Evolutionary conservation across 2,888 invertebrate genomes (phyloP), one percentile per base, ranked within the genome.

Genomic region (Augochlorella aurata): DNA sequence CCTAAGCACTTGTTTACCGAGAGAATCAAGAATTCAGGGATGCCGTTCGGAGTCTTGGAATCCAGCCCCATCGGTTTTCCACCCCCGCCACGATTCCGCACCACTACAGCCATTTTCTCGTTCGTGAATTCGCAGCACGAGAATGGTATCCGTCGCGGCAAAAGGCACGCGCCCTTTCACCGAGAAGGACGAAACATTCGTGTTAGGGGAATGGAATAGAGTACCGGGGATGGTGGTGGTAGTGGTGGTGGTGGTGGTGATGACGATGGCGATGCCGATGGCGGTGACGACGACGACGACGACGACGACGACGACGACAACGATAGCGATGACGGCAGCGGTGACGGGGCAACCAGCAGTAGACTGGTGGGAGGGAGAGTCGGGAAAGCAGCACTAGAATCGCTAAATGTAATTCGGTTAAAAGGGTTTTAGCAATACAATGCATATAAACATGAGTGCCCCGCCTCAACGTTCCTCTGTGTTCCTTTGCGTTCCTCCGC

Each of bases 341-440:
- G 52, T 16, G 63, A n/a, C 9, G 44, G 50, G 73, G 49, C 65
- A 66, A 12, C 58, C 74, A 70, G 50, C 61, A 58, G 74, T 47
- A 80, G 66, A 70, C 81, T 70, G 10, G 7, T 44, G 14, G 73
- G 68, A 65, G 66, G 69, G 70, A 67, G 81, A 68, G 68, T 45
- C 49, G 61, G 79, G 86, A 81, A 90, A 90, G 84, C 90, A 90
- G 89, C 89, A 92, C 89, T 91, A 88, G 93, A 93, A 93, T 93
- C 91, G 91, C 93, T 92, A 92, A 93, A 93, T 93, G 93, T 93
- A 93, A 93, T 93, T 93, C 92, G 91, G 93, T 93, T 93, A 92
- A 93, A 93, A 93, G 93, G 93, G 93, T 93, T 93, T 93, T 93
- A 93, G 93, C 92, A 92, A 93, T 93, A 93, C 92, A 93, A 93